phyloP scores from a whole-genome alignment of 2,113 vertebrate species.

The Hippotragus niger region DNA sequence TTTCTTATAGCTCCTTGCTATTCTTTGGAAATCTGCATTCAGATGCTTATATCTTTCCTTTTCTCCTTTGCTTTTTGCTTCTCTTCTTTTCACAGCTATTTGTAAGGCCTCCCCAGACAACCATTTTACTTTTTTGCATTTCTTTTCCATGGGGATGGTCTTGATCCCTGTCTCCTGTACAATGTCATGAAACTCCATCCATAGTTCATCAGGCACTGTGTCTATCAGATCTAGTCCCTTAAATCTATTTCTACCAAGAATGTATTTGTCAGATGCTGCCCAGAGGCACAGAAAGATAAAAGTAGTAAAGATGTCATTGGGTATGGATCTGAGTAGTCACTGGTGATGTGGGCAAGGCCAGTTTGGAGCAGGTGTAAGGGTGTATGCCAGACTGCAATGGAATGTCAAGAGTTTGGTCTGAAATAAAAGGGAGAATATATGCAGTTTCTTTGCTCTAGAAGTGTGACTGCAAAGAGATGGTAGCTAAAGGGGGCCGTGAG shows the following conservation, averaged over 20 bases:
- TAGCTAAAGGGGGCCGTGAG: background rate
- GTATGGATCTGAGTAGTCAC: background rate
- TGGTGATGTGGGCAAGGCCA: background rate
- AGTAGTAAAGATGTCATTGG: background rate
- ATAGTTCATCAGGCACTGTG: no score
- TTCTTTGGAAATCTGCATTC: no score
- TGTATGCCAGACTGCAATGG: background rate
- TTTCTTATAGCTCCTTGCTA: no score
- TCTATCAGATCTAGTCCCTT: no score
- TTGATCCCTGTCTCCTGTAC: no score
- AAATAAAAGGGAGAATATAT: background rate
- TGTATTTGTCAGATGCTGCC: background rate
- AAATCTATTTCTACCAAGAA: background rate
- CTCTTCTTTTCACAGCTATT: no score
- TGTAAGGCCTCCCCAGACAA: no score
- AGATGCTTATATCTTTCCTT: no score
- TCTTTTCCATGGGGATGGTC: no score
- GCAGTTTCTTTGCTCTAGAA: background rate
- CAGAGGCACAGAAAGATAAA: background rate
- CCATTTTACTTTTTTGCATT: no score
- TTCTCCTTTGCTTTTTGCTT: no score
- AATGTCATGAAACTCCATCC: no score
- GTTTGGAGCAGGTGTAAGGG: background rate
- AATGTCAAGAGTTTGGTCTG: background rate
- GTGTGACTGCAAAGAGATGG: background rate